Percentiles rank a stretch among this genome's conserved stretches.
Conservation (phyloP, 2,888 invertebrate species). For the Leptopilina syphax region DNA sequence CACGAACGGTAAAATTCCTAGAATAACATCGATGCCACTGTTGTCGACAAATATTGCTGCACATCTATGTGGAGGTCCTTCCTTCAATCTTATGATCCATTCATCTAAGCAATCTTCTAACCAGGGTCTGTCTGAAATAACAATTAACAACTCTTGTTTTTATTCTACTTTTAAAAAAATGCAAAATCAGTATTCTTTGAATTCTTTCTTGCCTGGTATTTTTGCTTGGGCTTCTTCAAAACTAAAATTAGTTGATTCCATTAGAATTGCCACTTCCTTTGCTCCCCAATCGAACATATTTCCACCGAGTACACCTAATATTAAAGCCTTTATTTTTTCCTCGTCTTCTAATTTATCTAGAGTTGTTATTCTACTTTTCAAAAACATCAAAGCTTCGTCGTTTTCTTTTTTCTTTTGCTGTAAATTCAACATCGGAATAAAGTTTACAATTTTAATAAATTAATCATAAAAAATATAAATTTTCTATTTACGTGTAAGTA, state of each 20-base stretch:
- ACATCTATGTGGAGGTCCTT: conserved; percentile 87
- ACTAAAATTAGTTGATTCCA: conserved; percentile 88
- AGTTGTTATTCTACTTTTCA: conserved; percentile 83
- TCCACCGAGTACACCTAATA: conserved; percentile 83
- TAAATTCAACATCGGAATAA: conserved; percentile 73
- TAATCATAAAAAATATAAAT: too few species aligned
- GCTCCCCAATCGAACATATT: conserved; percentile 99
- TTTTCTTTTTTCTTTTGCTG: conserved; percentile 94
- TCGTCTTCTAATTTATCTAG: conserved; percentile 83
- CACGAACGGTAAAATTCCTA: conserved; percentile 94
- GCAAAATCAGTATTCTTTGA: too few species aligned
- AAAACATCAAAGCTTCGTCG: conserved; percentile 84
- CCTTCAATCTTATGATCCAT: conserved; percentile 85
- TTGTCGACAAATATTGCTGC: conserved; percentile 97
- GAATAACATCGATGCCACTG: conserved; percentile 95
- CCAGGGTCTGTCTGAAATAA: conserved; percentile 87
- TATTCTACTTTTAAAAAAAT: background rate
- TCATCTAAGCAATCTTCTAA: conserved; percentile 90
- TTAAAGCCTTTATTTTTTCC: conserved; percentile 76
- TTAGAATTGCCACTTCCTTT: conserved; percentile 89
- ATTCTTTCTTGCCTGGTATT: conserved; percentile 81
- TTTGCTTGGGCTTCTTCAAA: conserved; percentile 89
- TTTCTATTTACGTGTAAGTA: conserved; percentile 79
- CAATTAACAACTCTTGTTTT: conserved; percentile 7
- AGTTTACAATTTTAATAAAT: conserved; percentile 4